Evolutionary conservation across 2,888 invertebrate genomes (phyloP).

Genomic region (Desoria tigrina): DNA sequence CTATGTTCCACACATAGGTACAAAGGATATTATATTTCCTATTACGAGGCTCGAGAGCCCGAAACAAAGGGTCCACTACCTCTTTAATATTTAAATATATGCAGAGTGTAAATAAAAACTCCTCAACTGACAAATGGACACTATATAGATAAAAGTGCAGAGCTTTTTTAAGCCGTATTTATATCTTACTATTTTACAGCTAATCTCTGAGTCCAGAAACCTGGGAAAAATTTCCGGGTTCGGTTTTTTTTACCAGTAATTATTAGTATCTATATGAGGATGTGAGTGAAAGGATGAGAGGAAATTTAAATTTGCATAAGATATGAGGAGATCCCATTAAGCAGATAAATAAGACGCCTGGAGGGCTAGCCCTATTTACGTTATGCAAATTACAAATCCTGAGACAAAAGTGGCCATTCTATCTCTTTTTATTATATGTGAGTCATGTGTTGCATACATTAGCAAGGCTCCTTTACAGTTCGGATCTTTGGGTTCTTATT

Average conservation of each 20-base stretch:
- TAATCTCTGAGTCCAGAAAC: not conserved
- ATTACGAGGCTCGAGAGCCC: not conserved
- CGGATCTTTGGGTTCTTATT: constrained; percentile 17
- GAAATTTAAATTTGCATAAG: constrained; percentile 36
- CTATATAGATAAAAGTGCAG: constrained; percentile 17
- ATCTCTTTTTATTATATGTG: not conserved
- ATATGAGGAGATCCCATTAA: constrained; percentile 42
- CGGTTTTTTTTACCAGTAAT: constrained; percentile 19
- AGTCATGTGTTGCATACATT: constrained; percentile 15
- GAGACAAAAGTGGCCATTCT: constrained; percentile 35
- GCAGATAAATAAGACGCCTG: constrained; percentile 44
- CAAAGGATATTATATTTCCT: too few species aligned
- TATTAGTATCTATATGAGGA: constrained; percentile 5
- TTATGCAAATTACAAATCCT: constrained; percentile 37
- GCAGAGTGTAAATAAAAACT: constrained; percentile 25
- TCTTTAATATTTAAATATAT: constrained; percentile 23
- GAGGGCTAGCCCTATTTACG: constrained; percentile 40
- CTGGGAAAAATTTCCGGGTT: constrained; percentile 46
- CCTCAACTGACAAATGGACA: constrained; percentile 18
- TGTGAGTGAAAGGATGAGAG: constrained; percentile 19
- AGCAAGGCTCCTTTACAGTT: constrained; percentile 24
- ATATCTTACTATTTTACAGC: too few species aligned
- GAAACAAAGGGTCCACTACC: constrained; percentile 8
- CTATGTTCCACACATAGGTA: too few species aligned
- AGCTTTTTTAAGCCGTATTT: too few species aligned